Conservation (phyloP, 2,888 invertebrate genomes). For the Buathra laborator region DNA sequence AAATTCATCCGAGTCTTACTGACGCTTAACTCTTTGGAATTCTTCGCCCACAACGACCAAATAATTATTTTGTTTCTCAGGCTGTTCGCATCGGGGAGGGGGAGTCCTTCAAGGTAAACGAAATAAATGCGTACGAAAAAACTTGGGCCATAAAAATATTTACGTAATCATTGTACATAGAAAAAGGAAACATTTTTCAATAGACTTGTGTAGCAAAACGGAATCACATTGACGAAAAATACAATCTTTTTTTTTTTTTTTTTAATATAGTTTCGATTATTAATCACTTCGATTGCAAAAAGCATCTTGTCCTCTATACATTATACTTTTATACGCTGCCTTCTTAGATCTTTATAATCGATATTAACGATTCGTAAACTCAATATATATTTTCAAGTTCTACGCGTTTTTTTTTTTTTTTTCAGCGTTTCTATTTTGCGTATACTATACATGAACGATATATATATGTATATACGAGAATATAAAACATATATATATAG, state of each 20-base stretch:
- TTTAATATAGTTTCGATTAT: not conserved
- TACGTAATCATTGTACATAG: slow-evolving; percentile 46
- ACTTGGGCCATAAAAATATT: slow-evolving; percentile 53
- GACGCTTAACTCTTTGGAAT: too few relatives aligned
- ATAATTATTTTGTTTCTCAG: too few relatives aligned
- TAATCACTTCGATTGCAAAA: not conserved
- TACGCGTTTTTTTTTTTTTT: not conserved
- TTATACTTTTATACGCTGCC: slow-evolving; percentile 2
- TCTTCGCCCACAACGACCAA: too few relatives aligned
- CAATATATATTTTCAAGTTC: not conserved
- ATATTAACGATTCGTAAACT: slow-evolving; percentile 26
- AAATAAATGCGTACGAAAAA: not conserved
- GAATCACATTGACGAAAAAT: slow-evolving; percentile 7
- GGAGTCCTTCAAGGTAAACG: too few relatives aligned
- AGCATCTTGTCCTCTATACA: not conserved
- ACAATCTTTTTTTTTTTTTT: not conserved
- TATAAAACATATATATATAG: not conserved
- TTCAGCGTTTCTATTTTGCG: not conserved
- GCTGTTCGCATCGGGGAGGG: too few relatives aligned
- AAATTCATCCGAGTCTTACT: too few relatives aligned
- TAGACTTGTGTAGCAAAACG: slow-evolving; percentile 9
- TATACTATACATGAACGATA: slow-evolving; percentile 3
- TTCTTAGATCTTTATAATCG: not conserved
- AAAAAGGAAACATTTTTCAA: slow-evolving; percentile 27
- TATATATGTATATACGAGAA: slow-evolving; percentile 13